Conservation (phyloP, 1,140 invertebrate species). For the Hermetia illucens region DNA sequence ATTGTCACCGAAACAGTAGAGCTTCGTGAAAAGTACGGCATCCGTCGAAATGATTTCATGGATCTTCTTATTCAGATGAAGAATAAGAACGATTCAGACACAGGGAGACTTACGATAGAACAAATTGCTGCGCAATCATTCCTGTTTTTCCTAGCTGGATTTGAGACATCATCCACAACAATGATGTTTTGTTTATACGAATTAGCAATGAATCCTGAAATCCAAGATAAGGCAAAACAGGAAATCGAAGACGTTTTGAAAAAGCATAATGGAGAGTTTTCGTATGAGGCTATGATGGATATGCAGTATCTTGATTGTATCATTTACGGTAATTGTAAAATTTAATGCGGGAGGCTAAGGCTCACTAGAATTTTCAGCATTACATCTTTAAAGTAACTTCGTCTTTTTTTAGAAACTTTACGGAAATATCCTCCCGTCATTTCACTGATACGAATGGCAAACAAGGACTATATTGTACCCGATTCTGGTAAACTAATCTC, state of each 20-base stretch:
- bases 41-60: conserved; percentile 25
- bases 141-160: conserved; percentile 25
- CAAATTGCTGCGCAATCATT: conserved; percentile 1
- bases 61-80: not conserved
- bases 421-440: conserved; percentile 35
- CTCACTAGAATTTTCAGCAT: too few species aligned
- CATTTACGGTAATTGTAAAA: conserved; percentile 19
- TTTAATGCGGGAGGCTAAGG: too few species aligned
- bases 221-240: conserved; percentile 33
- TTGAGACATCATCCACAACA: conserved; percentile 40
- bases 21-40: too few species aligned
- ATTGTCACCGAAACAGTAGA: too few species aligned
- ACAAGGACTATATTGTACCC: conserved; percentile 2
- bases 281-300: conserved; percentile 18
- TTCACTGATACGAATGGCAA: conserved; percentile 28
- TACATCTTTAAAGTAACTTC: too few species aligned
- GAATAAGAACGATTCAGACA: too few species aligned
- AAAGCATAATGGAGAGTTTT: conserved; percentile 17
- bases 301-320: conserved; percentile 28
- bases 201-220: conserved; percentile 35
- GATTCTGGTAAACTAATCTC: conserved; percentile 12
- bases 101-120: not conserved
- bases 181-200: conserved; percentile 34
- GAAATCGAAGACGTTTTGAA: conserved; percentile 30
- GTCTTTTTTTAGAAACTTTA: conserved; percentile 28